Evolutionary conservation across 2,113 vertebrate genomes (phyloP), one percentile per base, ranked within the genome.

Genomic region (Apodemus sylvaticus): DNA sequence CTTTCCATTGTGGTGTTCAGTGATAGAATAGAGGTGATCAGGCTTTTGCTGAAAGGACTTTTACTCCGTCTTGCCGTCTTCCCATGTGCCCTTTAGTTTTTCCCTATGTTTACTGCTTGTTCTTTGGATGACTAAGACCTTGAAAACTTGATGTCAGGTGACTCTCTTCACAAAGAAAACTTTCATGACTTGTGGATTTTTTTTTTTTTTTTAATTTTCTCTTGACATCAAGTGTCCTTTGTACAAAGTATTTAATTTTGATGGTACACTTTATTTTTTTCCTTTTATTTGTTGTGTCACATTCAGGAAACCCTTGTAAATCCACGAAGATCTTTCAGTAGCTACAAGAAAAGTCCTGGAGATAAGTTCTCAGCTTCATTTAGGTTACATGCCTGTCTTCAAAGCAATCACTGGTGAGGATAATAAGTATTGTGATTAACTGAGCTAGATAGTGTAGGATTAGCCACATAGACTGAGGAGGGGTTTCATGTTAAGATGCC

Each of bases 271-370:
- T 87, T 74, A 77, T 89, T 93, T 90, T 87, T 90, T 55, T 85
- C 68, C 7, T 62, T 96, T 85, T 22, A 39, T 87, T 91, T 93
- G 20, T 36, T 89, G 31, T 95, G 93, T 86, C 42, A 48, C 71
- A 74, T 85, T 89, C 93, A 90, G 79, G 83, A 85, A 89, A 76
- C 19, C 9, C 1, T 93, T 92, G 58, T 60, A 92, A 89, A 94
- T 55, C 71, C 83, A 95, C 6, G 24, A 64, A 78, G 42, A 79
- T 48, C 39, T 94, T 93, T 91, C 16, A 39, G 48, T 89, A 70
- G 71, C 64, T 85, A n/a, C 10, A 81, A 31, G 66, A 81, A 62
- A 89, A 48, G 24, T 71, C 39, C 60, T 89, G n/a, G 22, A 13
- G 22, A 68, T 73, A 89, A 42, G 51, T 89, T 95, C 55, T 87